Evolutionary conservation across 2,888 invertebrate species (phyloP), one percentile per base, ranked within the genome.

Genomic region (Cheilosia scutellata): DNA sequence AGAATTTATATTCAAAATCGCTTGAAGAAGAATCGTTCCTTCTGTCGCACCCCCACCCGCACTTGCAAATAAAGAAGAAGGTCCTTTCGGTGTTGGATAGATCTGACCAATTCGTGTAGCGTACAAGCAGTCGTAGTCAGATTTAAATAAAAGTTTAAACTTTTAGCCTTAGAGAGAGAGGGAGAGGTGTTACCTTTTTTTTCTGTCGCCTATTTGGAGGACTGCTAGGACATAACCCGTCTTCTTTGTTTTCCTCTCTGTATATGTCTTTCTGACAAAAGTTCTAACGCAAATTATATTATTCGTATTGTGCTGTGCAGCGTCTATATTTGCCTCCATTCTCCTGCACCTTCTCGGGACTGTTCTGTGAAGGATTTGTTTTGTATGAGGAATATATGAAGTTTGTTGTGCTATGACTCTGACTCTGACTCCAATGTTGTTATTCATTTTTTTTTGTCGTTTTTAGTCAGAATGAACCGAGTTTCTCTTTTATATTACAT

Each of bases 1-100:
- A 84, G 84, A 84, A 84, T 84, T 84, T 84, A 80, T 80, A 84
- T 84, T 84, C 84, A 80, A 84, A 84, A 80, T 58, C 75, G 53
- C 62, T 84, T 66, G 80, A 71, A 60, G 71, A 75, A 76, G 79
- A 84, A 74, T 68, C 25, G 70, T 82, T 29, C 47, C 65, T 25
- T 62, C 70, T 13, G 25, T 40, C 7, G 63, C 33, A 72, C 63
- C 70, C 68, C 51, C 49, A 53, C 37, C 62, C 33, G 74, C 16
- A 40, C 65, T 78, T 44, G 11, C 44, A 63, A 60, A 58, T 51
- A 63, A 76, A 55, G 62, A 75, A 58, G 53, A 60, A 63, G 70
- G 57, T 79, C 47, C 29, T 68, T 66, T 76, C 60, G 40, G 42
- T 44, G 72, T 55, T 72, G 27, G 70, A 83, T 78, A 51, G 68